Base-by-base conservation (phyloP, 2,888 invertebrate genomes). In the Lepetodrilus schrolli region DNA sequence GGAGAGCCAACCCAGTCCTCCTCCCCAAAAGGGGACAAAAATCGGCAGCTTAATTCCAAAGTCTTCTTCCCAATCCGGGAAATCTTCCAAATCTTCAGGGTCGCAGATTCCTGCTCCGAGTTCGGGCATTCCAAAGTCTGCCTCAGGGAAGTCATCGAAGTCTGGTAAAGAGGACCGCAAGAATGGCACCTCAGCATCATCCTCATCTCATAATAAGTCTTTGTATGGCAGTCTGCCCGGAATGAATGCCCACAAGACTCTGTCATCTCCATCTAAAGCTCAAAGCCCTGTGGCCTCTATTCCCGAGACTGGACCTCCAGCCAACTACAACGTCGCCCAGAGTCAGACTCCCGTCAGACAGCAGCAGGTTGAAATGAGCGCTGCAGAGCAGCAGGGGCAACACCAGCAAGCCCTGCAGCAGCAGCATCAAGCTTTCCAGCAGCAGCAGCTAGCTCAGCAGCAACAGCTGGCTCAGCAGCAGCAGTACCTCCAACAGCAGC, bases 31-130 rank as follows among this genome's bases (percentile, higher is more conserved):
- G 69, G 79, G 80, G 51, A 82, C 86, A 20, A 87, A 87, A 76
- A 82, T 83, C 34, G 85, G 84, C 70, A 86, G 82, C 77, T 75
- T 85, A 74, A 83, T 84, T 66, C 83, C 86, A 20, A 84, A 86
- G 72, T 80, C 83, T 66, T 79, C 82, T 21, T 50, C 73, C 37
- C 43, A 66, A 49, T 66, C 71, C 38, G 47, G 38, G 38, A 77
- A 74, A 48, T 51, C 74, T 34, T 78, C 80, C 37, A 80, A 81
- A 58, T 77, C 80, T 47, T 78, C 80, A 69, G 77, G 79, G 23
- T 70, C 78, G 66, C 75, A 77, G 21, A 78, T 72, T 66, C 72
- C 76, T 37, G 66, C 76, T 34, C 78, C 79, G 26, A 79, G 74
- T 43, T 75, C 77, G 51, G 80, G 81, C 74, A 85, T 85, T 81